Percentiles rank a stretch among this genome's conserved stretches.
These are phyloP conservation scores for Dermochelys coriacea DNA, from an alignment of 2,797 vertebrate genomes.

Conservation along the genomic window DNA sequence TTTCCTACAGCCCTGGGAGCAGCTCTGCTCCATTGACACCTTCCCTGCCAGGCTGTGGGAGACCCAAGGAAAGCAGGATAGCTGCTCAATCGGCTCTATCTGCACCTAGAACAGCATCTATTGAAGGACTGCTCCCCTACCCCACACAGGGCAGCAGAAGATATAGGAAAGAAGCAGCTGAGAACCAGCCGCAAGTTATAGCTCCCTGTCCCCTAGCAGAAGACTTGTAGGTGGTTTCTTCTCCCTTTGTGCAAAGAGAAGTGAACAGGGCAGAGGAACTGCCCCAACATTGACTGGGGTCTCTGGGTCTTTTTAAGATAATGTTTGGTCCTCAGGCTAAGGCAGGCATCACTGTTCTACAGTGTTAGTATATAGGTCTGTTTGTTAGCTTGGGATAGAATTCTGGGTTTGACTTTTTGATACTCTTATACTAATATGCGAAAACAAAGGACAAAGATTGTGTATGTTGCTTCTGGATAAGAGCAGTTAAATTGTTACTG, in stretches of 20 bases:
- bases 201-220: neutral
- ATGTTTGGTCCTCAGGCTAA: neutral
- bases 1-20: neutral
- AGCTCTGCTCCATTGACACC: neutral
- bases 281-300: neutral
- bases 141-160: neutral
- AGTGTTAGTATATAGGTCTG: no score
- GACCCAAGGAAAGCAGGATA: neutral
- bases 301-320: neutral
- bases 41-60: no score
- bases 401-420: no score
- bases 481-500: no score
- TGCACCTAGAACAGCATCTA: accelerated
- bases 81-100: neutral
- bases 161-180: neutral
- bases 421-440: no score
- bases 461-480: no score
- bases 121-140: neutral
- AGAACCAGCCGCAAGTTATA: neutral
- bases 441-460: no score
- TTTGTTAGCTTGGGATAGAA: no score
- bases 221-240: neutral
- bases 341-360: neutral
- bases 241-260: neutral
- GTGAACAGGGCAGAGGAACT: neutral